Evolutionary conservation across 1,140 invertebrate genomes (phyloP).

Genomic region (Pseudomyrmex dendroicus): DNA sequence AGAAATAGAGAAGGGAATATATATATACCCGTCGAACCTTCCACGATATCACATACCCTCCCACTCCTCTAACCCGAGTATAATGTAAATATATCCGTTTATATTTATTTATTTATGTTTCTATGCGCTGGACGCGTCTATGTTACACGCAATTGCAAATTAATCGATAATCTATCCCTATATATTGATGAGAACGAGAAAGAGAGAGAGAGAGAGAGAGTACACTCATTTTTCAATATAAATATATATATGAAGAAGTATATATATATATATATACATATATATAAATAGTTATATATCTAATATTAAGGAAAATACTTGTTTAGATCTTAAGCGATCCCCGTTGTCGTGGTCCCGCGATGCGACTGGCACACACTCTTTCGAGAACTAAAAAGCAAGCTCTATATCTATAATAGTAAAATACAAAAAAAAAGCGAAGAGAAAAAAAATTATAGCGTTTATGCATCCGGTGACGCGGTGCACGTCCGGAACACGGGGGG

Average conservation of each 20-base stretch:
- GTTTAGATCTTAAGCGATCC: constrained; percentile 80
- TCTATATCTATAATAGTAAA: constrained; percentile 25
- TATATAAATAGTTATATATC: constrained; percentile 74
- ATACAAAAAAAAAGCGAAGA: constrained; percentile 54
- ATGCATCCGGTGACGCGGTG: constrained; percentile 58
- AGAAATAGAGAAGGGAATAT: constrained; percentile 49
- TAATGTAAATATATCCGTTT: constrained; percentile 81
- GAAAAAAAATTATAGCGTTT: constrained; percentile 45
- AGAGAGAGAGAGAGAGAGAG: constrained; percentile 65
- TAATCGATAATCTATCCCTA: constrained; percentile 73
- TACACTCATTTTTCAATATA: constrained; percentile 76
- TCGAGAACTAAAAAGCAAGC: constrained; percentile 58
- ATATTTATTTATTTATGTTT: constrained; percentile 83
- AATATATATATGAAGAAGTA: constrained; percentile 72
- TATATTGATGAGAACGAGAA: constrained; percentile 62
- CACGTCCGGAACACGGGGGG: constrained; percentile 38
- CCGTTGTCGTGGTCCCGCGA: constrained; percentile 77
- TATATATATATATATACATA: constrained; percentile 74
- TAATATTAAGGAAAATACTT: constrained; percentile 78
- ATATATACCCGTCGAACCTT: constrained; percentile 9
- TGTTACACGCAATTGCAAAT: constrained; percentile 80
- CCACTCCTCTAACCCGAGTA: constrained; percentile 42
- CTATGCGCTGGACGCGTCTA: constrained; percentile 84
- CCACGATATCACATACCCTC: constrained; percentile 15
- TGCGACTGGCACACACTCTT: constrained; percentile 66